These are phyloP conservation scores for Catamblyrhynchus diadema DNA, from an alignment of 2,797 vertebrate genomes.

Conservation along the genomic window DNA sequence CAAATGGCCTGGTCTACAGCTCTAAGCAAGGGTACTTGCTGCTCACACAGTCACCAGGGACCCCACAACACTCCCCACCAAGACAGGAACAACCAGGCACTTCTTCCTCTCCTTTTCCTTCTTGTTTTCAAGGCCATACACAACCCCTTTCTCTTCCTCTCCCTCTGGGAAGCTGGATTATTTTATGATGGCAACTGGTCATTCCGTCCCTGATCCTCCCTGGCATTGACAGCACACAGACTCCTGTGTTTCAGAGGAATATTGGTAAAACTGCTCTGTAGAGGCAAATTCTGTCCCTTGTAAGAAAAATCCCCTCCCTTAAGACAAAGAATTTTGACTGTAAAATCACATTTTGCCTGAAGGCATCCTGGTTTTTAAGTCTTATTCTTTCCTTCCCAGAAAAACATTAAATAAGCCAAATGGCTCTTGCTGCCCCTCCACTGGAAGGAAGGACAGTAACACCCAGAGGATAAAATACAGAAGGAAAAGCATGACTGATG, in stretches of 20 bases:
- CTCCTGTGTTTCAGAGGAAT: not conserved
- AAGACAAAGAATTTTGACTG: not conserved
- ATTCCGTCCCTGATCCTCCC: not conserved
- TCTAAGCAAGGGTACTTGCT: not conserved
- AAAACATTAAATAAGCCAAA: not conserved
- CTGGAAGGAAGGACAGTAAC: not conserved
- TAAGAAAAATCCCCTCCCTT: not conserved
- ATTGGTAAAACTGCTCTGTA: not conserved
- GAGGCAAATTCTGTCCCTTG: not conserved
- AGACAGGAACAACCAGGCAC: not conserved
- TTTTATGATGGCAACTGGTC: not conserved
- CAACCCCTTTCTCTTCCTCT: not conserved
- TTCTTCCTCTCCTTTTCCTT: not conserved
- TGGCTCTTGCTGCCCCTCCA: not conserved
- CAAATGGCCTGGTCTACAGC: not conserved
- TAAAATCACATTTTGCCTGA: not conserved
- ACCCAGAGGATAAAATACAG: not conserved
- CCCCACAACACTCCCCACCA: not conserved
- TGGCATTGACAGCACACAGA: rapidly evolving
- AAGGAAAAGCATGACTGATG: not conserved
- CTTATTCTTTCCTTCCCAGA: not conserved
- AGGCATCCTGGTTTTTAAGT: not conserved
- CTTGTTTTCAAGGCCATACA: not conserved
- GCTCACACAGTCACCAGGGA: not conserved
- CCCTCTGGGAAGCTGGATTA: not conserved